These are phyloP conservation scores for Orthochromis indermauri DNA, from an alignment of 2,113 vertebrate genomes.

Conservation along the genomic window DNA sequence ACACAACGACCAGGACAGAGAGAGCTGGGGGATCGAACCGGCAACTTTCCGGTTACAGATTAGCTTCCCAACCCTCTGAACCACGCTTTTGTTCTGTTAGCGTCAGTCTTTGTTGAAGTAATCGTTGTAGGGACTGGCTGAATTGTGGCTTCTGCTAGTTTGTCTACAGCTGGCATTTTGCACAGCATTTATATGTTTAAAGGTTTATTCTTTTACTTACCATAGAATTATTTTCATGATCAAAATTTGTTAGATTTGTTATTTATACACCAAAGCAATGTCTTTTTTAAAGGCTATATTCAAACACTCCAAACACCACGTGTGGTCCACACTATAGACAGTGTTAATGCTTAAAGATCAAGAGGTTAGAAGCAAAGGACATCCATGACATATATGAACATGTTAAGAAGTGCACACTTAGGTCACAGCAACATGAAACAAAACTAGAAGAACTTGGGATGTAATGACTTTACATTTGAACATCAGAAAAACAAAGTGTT, in stretches of 20 bases:
- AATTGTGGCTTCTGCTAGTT: background rate
- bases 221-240: background rate
- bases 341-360: background rate
- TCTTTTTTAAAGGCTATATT: background rate
- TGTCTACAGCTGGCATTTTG: background rate
- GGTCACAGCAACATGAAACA: background rate
- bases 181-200: background rate
- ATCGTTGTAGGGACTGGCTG: background rate
- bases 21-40: background rate
- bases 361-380: conserved; percentile 8
- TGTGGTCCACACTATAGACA: background rate
- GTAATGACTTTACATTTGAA: background rate
- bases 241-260: background rate
- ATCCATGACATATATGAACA: background rate
- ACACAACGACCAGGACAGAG: background rate
- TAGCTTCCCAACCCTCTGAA: background rate
- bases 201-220: background rate
- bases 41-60: background rate
- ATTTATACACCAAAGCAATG: background rate
- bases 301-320: background rate
- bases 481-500: background rate
- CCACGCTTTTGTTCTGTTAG: background rate
- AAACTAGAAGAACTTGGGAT: background rate
- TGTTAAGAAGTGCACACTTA: background rate
- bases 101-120: background rate